Percentiles rank a stretch among this genome's conserved stretches.
Conservation (phyloP, 2,113 vertebrate genomes). For the Ploceus nigricollis region DNA sequence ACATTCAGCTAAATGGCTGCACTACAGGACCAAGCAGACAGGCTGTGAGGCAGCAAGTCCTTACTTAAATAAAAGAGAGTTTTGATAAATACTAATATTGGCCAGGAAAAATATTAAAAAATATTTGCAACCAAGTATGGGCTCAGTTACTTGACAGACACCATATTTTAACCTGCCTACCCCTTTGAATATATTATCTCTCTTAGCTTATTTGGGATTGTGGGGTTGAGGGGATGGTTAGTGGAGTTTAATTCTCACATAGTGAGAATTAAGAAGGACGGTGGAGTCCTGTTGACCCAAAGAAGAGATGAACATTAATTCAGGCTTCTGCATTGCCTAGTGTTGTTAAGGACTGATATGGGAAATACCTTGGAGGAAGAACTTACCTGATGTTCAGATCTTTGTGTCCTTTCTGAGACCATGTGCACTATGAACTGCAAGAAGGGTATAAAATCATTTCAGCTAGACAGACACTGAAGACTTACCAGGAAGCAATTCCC, state of each 20-base stretch:
- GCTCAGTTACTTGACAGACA: not conserved
- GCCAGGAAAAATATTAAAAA: not conserved
- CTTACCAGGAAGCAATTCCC: not conserved
- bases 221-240: not conserved
- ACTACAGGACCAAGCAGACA: not conserved
- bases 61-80: not conserved
- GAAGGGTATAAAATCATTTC: not conserved
- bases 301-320: not conserved
- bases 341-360: not conserved
- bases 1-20: not conserved
- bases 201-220: not conserved
- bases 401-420: not conserved
- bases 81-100: not conserved
- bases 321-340: not conserved
- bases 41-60: not conserved
- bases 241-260: not conserved
- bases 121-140: not conserved
- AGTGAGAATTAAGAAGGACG: not conserved
- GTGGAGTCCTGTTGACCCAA: not conserved
- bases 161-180: not conserved
- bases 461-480: not conserved
- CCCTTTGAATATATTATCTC: not conserved
- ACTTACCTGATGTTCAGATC: not conserved
- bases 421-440: not conserved
- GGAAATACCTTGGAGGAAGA: not conserved